Evolutionary conservation across 2,888 invertebrate genomes (phyloP).

Genomic region (Hecatera dysodea): DNA sequence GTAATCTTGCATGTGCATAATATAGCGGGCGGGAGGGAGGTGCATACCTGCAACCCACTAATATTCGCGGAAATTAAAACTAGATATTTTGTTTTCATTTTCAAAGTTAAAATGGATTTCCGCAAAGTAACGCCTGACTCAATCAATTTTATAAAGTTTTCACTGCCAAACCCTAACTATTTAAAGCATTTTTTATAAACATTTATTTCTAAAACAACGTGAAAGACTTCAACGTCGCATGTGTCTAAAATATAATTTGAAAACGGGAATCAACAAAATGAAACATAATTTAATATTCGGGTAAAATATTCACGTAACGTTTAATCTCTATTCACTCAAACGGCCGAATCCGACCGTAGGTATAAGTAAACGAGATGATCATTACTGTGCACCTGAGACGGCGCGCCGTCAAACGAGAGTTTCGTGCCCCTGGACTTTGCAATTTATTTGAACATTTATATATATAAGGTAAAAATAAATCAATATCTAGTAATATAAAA

Average conservation of each 20-base stretch:
- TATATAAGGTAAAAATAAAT: background rate
- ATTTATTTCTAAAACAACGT: background rate
- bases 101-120: no score
- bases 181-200: background rate
- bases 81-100: no score
- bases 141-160: background rate
- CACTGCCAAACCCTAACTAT: background rate
- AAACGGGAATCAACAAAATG: conserved; percentile 15
- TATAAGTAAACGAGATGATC: conserved; percentile 60
- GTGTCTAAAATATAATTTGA: conserved; percentile 1
- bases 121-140: no score
- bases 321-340: conserved; percentile 34
- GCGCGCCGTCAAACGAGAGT: conserved; percentile 4
- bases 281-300: conserved; percentile 37
- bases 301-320: conserved; percentile 40
- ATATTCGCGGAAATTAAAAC: no score
- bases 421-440: conserved; percentile 3
- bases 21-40: no score
- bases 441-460: conserved; percentile 7
- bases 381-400: conserved; percentile 63
- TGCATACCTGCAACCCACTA: no score
- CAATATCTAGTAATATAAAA: background rate
- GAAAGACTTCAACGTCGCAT: background rate
- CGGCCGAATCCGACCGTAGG: conserved; percentile 31
- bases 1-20: no score